Evolutionary conservation across 2,888 invertebrate species (phyloP), one percentile per base, ranked within the genome.

Genomic region (Venustoraphidia nigricollis): DNA sequence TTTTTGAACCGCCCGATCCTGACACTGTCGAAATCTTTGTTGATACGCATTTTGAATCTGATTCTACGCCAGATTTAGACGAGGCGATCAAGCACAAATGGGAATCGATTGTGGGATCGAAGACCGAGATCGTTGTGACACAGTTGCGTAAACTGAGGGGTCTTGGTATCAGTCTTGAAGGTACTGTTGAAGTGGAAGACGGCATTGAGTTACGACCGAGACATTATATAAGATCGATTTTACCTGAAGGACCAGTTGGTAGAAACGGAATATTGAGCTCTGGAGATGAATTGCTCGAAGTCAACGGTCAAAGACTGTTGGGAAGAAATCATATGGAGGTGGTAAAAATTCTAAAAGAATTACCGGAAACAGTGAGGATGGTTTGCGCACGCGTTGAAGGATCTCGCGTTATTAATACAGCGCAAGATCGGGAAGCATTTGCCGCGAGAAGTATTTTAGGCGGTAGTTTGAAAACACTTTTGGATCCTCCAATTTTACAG

Each of bases 171-270:
- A 96, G 94, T 65, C 75, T 97, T 53, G 96, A 97, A 70, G 97
- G 98, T 36, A 98, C 97, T 0, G 97, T 96, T 10, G 97, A 98
- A 63, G 95, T 98, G 27, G 96, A 97, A 69, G 87, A 90, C 57
- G 98, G 97, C 3, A 80, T 88, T 56, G 97, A 98, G 71, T 82
- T 95, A 39, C 78, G 95, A 57, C 97, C 98, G n/a, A 96, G 96
- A 70, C 97, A 97, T 70, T 97, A 94, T 64, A 96, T 98, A 59
- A 79, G 97, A 55, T 92, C 93, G 36, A 94, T 98, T 56, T 75
- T 96, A 51, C 87, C 91, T 9, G 93, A 96, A 62, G 97, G 98
- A 4, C 97, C 98, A 0, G 95, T 97, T 0, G 97, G 95, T 2
- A 77, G 81, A 56, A 92, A 93, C 63, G 92, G 90, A 2, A 79